phyloP scores from a whole-genome alignment of 2,888 invertebrate genomes.

The Clivina fossor region DNA sequence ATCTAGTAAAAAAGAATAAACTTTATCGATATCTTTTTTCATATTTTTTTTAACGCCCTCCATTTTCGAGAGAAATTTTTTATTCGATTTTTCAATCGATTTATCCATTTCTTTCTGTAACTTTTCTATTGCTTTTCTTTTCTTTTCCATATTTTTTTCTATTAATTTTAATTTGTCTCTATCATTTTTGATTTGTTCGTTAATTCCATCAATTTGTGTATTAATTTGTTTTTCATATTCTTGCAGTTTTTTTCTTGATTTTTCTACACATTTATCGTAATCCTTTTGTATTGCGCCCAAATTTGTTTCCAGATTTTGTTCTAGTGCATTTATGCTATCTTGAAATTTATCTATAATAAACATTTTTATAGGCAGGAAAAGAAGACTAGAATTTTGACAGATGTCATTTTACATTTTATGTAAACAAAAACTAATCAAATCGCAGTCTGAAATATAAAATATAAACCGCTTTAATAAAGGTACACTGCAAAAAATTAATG shows the following conservation, averaged over 20 bases:
- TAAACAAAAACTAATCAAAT: no score
- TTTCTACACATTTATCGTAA: slow-evolving; percentile 6
- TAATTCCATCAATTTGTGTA: slow-evolving; percentile 3
- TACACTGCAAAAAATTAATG: no score
- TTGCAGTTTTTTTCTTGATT: background rate
- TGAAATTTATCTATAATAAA: no score
- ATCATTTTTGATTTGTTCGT: background rate
- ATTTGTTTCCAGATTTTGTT: background rate
- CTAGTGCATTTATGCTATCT: no score
- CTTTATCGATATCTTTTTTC: slow-evolving; percentile 7
- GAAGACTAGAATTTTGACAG: no score
- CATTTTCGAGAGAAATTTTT: slow-evolving; percentile 7
- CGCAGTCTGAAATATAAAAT: no score
- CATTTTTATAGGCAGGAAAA: no score
- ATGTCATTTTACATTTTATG: no score
- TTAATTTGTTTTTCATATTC: slow-evolving; percentile 12
- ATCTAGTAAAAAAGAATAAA: slow-evolving; percentile 14
- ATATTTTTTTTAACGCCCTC: background rate
- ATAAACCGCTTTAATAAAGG: no score
- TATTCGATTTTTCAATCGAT: background rate
- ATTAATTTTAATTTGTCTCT: no score
- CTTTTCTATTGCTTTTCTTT: slow-evolving; percentile 1
- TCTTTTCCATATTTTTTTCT: background rate
- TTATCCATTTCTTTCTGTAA: slow-evolving; percentile 8
- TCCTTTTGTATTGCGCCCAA: background rate